Evolutionary conservation across 2,797 vertebrate species (phyloP).

Genomic region (Sciurus carolinensis): DNA sequence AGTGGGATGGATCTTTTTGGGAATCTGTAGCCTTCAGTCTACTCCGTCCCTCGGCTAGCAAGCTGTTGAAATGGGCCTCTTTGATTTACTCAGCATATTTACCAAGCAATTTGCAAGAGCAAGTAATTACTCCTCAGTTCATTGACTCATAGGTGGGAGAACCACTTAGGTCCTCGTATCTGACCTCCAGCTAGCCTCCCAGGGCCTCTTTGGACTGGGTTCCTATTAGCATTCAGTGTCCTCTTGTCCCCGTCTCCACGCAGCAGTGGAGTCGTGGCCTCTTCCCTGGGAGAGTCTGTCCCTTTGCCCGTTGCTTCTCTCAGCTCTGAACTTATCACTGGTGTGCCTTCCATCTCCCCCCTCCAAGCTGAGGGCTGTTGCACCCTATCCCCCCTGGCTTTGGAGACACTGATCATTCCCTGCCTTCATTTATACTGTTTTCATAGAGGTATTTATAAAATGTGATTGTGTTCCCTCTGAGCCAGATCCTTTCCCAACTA

Average conservation of each 20-base stretch:
- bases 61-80: not conserved
- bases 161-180: constrained; percentile 1
- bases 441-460: constrained; percentile 58
- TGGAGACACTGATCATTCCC: constrained; percentile 48
- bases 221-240: constrained; percentile 30
- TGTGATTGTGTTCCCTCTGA: not conserved
- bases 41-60: not conserved
- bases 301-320: not conserved
- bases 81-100: constrained; percentile 81
- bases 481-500: constrained; percentile 49
- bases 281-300: not conserved
- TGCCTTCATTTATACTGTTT: constrained; percentile 23
- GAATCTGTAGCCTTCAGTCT: not conserved
- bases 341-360: not conserved
- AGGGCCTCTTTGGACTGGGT: accelerated
- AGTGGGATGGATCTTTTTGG: not conserved
- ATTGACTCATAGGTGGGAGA: constrained; percentile 67
- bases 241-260: not conserved
- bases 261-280: accelerated
- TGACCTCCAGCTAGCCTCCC: constrained; percentile 52
- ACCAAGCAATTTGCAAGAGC: constrained; percentile 75
- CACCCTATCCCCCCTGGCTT: not conserved
- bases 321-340: not conserved
- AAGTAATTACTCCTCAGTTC: constrained; percentile 75
- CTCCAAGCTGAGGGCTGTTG: not conserved